Evolutionary conservation across 2,797 vertebrate genomes (phyloP), one percentile per base, ranked within the genome.

Genomic region (Gallinago nigripennis): DNA sequence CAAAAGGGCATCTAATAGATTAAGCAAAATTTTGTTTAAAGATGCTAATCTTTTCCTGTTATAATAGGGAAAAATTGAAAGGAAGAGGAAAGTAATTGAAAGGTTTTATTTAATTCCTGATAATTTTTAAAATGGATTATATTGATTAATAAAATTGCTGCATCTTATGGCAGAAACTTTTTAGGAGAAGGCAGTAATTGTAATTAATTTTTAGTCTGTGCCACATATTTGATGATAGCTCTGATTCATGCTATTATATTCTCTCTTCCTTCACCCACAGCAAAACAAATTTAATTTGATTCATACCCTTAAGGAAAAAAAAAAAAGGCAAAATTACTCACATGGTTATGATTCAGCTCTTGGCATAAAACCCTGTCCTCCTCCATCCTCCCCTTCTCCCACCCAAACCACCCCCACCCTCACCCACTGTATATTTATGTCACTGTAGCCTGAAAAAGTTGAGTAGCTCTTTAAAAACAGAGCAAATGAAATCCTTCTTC

Each of bases 281-380:
- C 96, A 98, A 98, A 98, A 98, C 97, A 98, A 97, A 97, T 97
- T 98, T 98, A 98, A 98, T 97, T 98, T 98, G 97, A 98, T 98
- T 98, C 98, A 98, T 98, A 96, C 96, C 97, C 97, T 97, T 92
- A 98, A 72, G 12, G 16, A 88, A 97, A 97, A 97, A 96, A 87
- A 94, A 87, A 63, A 31, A 15, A 76, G 21, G 71, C 94, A 78
- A 96, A 97, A 98, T 98, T 98, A 98, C 97, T 98, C 98, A 98
- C 96, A 97, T 97, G 96, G 97, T 96, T 97, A 97, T 98, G 98
- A 98, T 98, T 98, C 98, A 98, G 97, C 93, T 97, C 91, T 97
- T 98, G 98, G 98, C 98, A 98, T 82, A 91, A 95, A 98, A 93
- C 91, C 61, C 50, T 94, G 86, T 95, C 95, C 94, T 96, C 94